These are phyloP conservation scores for Chaitophorus viminalis DNA, from an alignment of 2,888 invertebrate species.

Conservation along the genomic window DNA sequence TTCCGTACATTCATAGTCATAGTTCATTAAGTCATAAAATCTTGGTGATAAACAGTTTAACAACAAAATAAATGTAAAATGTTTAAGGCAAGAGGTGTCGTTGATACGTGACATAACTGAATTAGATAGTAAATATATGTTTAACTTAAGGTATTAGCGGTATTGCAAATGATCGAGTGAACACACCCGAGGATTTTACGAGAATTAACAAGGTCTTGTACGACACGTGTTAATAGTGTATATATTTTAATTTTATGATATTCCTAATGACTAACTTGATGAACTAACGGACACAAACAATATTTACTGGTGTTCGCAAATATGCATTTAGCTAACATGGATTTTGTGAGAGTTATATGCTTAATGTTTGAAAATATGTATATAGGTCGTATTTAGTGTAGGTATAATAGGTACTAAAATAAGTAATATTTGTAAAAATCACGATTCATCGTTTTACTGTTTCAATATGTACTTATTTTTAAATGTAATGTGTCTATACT, in stretches of 20 bases:
- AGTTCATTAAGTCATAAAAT: neutral
- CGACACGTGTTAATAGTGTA: constrained; percentile 9
- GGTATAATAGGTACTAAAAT: too few species aligned
- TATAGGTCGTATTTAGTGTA: neutral
- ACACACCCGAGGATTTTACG: constrained; percentile 28
- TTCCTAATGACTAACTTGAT: constrained; percentile 14
- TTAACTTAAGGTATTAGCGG: neutral
- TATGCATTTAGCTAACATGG: too few species aligned
- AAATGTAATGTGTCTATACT: too few species aligned
- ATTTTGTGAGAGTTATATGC: neutral
- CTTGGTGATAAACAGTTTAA: neutral
- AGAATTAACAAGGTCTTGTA: constrained; percentile 32
- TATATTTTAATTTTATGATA: constrained; percentile 49
- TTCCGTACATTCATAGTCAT: neutral
- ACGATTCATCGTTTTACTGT: neutral
- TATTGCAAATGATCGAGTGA: neutral
- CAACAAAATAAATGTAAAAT: constrained; percentile 4
- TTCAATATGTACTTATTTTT: too few species aligned
- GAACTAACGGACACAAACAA: neutral
- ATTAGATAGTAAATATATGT: constrained; percentile 25
- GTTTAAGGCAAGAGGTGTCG: neutral
- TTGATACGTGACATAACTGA: constrained; percentile 45
- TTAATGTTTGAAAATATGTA: constrained; percentile 18
- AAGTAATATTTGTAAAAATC: neutral
- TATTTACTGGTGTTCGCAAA: constrained; percentile 33